Percentiles rank a stretch among this genome's conserved stretches.
Evolutionary conservation across 2,888 invertebrate genomes (phyloP).

Genomic region (Drosophila robusta): DNA sequence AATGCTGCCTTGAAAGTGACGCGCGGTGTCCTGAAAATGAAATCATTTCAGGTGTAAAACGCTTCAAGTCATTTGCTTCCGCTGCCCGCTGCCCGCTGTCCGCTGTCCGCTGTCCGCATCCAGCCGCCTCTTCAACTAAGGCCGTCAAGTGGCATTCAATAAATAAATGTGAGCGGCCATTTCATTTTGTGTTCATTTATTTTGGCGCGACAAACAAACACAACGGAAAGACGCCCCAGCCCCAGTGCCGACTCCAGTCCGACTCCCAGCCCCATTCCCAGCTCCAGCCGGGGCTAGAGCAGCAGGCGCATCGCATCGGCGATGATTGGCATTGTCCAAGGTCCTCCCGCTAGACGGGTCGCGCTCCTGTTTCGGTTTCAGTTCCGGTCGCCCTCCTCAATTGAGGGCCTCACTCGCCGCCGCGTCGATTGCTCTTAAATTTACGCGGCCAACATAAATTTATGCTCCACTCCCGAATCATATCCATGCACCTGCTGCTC

Average conservation of each 20-base stretch:
- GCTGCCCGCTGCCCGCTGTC: conserved; percentile 5
- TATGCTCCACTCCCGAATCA: conserved; percentile 34
- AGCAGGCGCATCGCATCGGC: conserved; percentile 8
- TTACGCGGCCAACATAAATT: conserved; percentile 63
- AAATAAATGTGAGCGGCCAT: conserved; percentile 49
- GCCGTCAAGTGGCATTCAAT: conserved; percentile 44
- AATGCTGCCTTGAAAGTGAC: conserved; percentile 26
- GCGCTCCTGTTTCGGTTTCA: conserved; percentile 2
- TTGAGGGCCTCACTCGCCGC: conserved; percentile 38
- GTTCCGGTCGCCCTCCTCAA: conserved; percentile 10
- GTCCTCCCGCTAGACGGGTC: neutral
- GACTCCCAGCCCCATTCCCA: neutral
- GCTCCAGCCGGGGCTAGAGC: neutral
- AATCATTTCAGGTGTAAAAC: conserved; percentile 77
- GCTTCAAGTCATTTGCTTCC: conserved; percentile 67
- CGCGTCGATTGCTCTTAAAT: conserved; percentile 47
- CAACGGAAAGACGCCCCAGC: conserved; percentile 4
- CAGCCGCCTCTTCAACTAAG: conserved; percentile 4
- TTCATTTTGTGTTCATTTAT: conserved; percentile 48
- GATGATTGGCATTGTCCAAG: conserved; percentile 57
- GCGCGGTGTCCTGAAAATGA: conserved; percentile 50
- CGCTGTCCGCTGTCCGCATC: neutral
- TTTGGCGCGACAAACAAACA: conserved; percentile 48
- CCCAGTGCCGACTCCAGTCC: neutral
- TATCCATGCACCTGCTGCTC: conserved; percentile 58